Evolutionary conservation across 2,888 invertebrate species (phyloP).

Genomic region (Napeogenes inachia): DNA sequence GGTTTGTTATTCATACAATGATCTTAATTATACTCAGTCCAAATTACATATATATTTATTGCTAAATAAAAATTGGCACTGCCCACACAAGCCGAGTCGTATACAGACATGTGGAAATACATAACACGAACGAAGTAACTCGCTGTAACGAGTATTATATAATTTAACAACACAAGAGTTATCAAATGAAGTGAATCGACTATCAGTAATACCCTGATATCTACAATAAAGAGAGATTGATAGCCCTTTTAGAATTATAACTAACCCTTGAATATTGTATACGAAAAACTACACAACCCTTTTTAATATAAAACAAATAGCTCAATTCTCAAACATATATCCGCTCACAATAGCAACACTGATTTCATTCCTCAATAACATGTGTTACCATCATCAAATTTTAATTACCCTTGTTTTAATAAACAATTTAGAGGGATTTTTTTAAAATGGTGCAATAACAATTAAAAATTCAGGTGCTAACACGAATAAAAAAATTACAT

Average conservation of each 20-base stretch:
- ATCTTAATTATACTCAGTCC: slow-evolving; percentile 73
- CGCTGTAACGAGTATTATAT: neutral
- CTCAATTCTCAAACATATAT: slow-evolving; percentile 9
- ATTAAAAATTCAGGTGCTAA: slow-evolving; percentile 63
- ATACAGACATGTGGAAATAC: slow-evolving; percentile 28
- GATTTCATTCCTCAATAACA: slow-evolving; percentile 37
- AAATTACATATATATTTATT: slow-evolving; percentile 54
- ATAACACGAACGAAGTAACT: neutral
- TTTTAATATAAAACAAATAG: slow-evolving; percentile 40
- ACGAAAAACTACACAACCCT: slow-evolving; percentile 70
- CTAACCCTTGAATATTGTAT: slow-evolving; percentile 32
- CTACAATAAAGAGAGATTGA: slow-evolving; percentile 39
- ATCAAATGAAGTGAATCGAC: slow-evolving; percentile 38
- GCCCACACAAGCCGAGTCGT: slow-evolving; percentile 24
- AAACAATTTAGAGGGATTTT: slow-evolving; percentile 48
- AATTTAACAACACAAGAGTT: slow-evolving; percentile 19
- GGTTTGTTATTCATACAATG: slow-evolving; percentile 38
- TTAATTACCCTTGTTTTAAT: slow-evolving; percentile 38
- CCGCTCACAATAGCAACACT: slow-evolving; percentile 32
- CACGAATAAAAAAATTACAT: slow-evolving; percentile 60
- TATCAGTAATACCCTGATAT: slow-evolving; percentile 57
- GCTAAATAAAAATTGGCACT: slow-evolving; percentile 46
- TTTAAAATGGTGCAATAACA: slow-evolving; percentile 57
- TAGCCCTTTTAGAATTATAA: neutral
- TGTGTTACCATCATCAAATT: slow-evolving; percentile 36